Conservation (phyloP, 2,888 invertebrate genomes). For the Diarsia dahlii region DNA sequence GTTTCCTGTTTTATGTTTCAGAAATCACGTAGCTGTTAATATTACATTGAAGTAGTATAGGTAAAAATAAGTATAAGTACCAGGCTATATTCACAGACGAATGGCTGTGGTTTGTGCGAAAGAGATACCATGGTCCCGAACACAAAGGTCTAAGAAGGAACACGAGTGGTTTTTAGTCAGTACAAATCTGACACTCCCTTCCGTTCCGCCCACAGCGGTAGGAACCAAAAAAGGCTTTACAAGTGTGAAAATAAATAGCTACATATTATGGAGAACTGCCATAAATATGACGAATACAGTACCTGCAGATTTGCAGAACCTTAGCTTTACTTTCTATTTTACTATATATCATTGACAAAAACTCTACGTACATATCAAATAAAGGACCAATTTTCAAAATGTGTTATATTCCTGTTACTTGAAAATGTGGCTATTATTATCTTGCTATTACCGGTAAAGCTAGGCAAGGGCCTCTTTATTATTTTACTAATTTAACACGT, state of each 20-base stretch:
- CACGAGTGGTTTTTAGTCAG: too few species aligned
- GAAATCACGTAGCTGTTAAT: not conserved
- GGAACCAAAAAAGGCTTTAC: too few species aligned
- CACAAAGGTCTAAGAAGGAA: too few species aligned
- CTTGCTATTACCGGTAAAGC: constrained; percentile 27
- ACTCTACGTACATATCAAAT: not conserved
- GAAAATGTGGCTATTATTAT: constrained; percentile 31
- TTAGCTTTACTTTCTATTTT: not conserved
- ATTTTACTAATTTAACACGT: constrained; percentile 42
- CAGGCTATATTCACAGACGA: too few species aligned
- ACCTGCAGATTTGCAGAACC: not conserved
- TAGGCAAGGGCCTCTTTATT: constrained; percentile 36
- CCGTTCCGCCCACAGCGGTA: too few species aligned
- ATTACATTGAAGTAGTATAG: not conserved
- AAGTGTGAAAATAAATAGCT: constrained; percentile 5
- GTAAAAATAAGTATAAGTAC: not conserved
- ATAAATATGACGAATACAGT: not conserved
- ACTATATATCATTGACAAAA: not conserved
- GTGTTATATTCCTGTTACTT: constrained; percentile 15
- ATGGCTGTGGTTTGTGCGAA: too few species aligned
- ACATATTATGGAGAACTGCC: not conserved
- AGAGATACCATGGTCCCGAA: too few species aligned
- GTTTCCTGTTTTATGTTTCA: too few species aligned
- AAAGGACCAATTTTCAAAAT: not conserved
- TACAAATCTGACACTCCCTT: too few species aligned